Base-by-base conservation (phyloP, 1,140 invertebrate species). In the Dreissena polymorpha region DNA sequence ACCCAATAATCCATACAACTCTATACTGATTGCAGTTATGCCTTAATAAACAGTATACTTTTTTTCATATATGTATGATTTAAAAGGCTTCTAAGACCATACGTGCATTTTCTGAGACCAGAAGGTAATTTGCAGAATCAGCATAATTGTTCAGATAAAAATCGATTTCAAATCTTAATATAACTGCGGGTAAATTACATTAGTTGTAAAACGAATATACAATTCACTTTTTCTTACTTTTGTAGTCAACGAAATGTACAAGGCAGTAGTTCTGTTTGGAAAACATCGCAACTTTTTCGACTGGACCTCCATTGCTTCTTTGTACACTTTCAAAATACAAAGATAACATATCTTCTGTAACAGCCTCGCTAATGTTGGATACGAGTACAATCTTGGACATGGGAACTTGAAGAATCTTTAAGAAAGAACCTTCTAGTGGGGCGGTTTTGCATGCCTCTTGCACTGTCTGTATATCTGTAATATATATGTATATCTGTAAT, bases 271-370 rank as follows among this genome's bases (percentile, higher is more conserved):
- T 71, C 23, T 64, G 55, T 0, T 67, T 71, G 27, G 60, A 64
- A 21, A 53, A 51, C 64, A 75, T 80, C 18, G 18, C 27, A 39
- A 84, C 53, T 73, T 73, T 79, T 10, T 53, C 29, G 18, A 84
- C 74, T 25, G 39, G 16, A n/a, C 83, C 83, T 10, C 83, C 83
- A 18, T 53, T 64, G 23, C 68, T 67, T 12, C 69, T 50, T 25
- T 60, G 16, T 23, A 49, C n/a, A 25, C 79, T 79, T 70, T 85
- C 75, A 60, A 85, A 85, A 49, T 85, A 79, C 21, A 80, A 73
- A 25, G 50, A 18, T 14, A 85, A 12, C 21, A 68, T 75, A 27
- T 85, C 83, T 21, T 74, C 21, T 14, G 83, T 80, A 7, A 75
- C 69, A 29, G 57, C 65, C 6, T 53, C 53, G 50, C 50, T 16